These are phyloP conservation scores for Hirtodrosophila alboralis DNA, from an alignment of 2,888 invertebrate species.

Conservation along the genomic window DNA sequence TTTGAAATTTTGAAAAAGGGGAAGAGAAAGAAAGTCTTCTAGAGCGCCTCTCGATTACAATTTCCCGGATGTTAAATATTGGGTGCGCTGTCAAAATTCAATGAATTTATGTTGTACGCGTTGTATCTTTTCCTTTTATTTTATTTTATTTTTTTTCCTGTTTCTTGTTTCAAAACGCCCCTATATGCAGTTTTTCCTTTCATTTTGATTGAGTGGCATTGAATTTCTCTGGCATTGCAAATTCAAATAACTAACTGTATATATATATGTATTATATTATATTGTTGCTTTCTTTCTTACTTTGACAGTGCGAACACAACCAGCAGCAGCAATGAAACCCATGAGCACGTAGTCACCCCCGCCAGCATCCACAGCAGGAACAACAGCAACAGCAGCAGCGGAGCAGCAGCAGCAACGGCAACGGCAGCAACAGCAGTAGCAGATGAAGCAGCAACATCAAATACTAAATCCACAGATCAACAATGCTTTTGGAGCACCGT, in stretches of 20 bases:
- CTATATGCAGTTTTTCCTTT: constrained; percentile 37
- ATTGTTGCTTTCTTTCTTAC: constrained; percentile 20
- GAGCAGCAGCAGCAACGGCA: constrained; percentile 25
- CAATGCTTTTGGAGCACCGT: constrained; percentile 4
- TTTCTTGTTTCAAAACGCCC: too few species aligned
- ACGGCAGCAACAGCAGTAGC: constrained; percentile 12
- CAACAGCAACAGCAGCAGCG: constrained; percentile 3
- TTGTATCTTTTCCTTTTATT: constrained; percentile 7
- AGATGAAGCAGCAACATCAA: constrained; percentile 17
- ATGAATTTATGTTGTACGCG: constrained; percentile 69
- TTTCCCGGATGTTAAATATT: constrained; percentile 78
- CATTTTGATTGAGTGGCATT: constrained; percentile 43
- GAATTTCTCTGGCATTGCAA: constrained; percentile 29
- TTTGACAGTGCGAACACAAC: constrained; percentile 50
- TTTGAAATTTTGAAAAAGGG: constrained; percentile 29
- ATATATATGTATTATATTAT: too few species aligned
- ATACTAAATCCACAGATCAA: constrained; percentile 17
- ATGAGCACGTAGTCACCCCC: constrained; percentile 41
- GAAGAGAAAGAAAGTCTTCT: constrained; percentile 9
- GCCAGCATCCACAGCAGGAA: constrained; percentile 26
- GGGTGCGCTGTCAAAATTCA: constrained; percentile 69
- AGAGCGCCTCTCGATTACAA: constrained; percentile 63
- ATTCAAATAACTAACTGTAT: constrained; percentile 13
- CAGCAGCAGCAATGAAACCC: constrained; percentile 49
- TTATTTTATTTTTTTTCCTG: constrained; percentile 35